phyloP scores from a whole-genome alignment of 1,140 invertebrate species.

The Littorina saxatilis region DNA sequence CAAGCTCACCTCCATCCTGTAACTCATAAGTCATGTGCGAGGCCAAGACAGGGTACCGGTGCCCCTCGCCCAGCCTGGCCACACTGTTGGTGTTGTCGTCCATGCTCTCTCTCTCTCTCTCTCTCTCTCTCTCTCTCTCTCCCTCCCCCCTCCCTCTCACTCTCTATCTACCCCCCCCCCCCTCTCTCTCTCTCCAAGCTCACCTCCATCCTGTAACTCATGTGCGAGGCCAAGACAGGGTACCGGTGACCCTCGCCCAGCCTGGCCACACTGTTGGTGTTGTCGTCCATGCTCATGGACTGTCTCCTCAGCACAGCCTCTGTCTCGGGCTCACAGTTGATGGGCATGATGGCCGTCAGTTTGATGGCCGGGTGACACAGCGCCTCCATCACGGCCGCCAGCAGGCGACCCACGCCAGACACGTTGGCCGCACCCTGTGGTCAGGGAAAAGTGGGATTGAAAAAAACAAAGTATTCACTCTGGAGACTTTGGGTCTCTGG shows the following conservation, averaged over 20 bases:
- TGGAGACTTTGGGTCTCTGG: too few species aligned
- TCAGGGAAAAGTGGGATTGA: background rate
- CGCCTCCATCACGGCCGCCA: slow-evolving; percentile 88
- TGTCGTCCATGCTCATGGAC: slow-evolving; percentile 77
- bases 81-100: too few species aligned
- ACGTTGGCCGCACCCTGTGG: slow-evolving; percentile 74
- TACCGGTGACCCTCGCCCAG: slow-evolving; percentile 84
- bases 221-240: slow-evolving; percentile 88
- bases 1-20: slow-evolving; percentile 80
- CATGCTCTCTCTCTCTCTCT: too few species aligned
- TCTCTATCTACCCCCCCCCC: background rate
- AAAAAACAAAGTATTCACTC: background rate
- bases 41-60: slow-evolving; percentile 87
- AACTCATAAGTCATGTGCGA: slow-evolving; percentile 84
- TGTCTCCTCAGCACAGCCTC: slow-evolving; percentile 71
- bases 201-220: slow-evolving; percentile 85
- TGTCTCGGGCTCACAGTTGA: slow-evolving; percentile 78
- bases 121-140: too few species aligned
- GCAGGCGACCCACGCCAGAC: slow-evolving; percentile 80
- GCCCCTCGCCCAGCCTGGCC: slow-evolving; percentile 79
- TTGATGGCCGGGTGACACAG: slow-evolving; percentile 87
- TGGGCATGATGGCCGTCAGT: slow-evolving; percentile 86
- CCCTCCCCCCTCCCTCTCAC: background rate
- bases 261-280: slow-evolving; percentile 71
- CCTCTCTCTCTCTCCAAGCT: slow-evolving; percentile 27